A percentile compares a stretch with the other conserved stretches of the same genome.
Conservation (phyloP, 2,113 vertebrate species). For the Sphaerodactylus townsendi region DNA sequence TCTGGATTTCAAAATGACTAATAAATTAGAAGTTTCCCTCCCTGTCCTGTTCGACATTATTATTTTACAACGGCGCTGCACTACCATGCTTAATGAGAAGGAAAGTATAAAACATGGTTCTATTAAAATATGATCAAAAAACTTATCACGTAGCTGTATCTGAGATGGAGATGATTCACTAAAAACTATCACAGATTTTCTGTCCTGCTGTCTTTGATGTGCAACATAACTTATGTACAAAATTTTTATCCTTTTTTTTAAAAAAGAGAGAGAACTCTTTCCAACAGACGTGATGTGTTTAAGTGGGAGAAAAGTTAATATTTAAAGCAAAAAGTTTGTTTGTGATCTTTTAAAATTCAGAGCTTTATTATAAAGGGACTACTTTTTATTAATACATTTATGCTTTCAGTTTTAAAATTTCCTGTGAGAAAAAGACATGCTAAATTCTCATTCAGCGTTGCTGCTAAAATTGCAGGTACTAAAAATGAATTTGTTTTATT, state of each 20-base stretch:
- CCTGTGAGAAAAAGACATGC: not conserved
- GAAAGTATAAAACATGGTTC: constrained; percentile 15
- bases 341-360: not conserved
- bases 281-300: not conserved
- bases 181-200: not conserved
- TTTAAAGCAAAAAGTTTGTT: not conserved
- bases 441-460: not conserved
- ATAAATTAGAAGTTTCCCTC: constrained; percentile 7
- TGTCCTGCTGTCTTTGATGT: constrained; percentile 10
- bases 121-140: constrained; percentile 32
- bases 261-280: not conserved
- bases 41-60: constrained; percentile 13
- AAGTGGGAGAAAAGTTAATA: constrained; percentile 2
- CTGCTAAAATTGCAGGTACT: too few species aligned
- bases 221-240: constrained; percentile 9
- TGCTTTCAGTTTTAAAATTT: not conserved
- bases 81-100: constrained; percentile 11
- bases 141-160: constrained; percentile 17
- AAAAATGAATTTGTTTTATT: too few species aligned
- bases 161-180: constrained; percentile 4
- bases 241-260: not conserved
- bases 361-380: not conserved
- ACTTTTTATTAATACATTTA: constrained; percentile 3
- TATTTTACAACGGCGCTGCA: constrained; percentile 31
- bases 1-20: constrained; percentile 5